These are phyloP conservation scores for Haliaeetus albicilla DNA, from an alignment of 2,797 vertebrate genomes.

Conservation along the genomic window DNA sequence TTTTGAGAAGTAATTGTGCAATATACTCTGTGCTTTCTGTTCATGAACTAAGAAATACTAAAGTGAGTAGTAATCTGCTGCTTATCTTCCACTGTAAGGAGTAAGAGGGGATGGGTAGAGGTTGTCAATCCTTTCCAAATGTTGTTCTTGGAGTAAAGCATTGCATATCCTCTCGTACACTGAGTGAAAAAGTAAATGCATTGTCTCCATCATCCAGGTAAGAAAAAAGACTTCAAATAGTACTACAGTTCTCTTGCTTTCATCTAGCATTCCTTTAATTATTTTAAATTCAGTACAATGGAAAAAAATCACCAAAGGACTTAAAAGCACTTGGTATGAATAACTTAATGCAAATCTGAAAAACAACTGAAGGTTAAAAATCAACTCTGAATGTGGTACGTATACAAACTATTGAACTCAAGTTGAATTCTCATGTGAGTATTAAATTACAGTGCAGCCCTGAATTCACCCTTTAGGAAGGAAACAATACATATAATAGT, in stretches of 20 bases:
- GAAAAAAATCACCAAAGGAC: background rate
- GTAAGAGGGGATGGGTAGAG: background rate
- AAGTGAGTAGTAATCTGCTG: background rate
- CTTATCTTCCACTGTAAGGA: background rate
- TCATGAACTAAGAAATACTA: background rate
- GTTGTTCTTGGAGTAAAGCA: background rate
- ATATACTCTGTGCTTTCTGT: background rate
- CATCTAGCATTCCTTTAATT: background rate
- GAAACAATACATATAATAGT: constrained; percentile 65
- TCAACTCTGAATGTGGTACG: background rate
- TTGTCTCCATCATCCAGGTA: background rate
- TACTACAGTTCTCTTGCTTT: background rate
- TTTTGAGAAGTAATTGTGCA: background rate
- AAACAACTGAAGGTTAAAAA: constrained; percentile 18
- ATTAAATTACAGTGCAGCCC: constrained; percentile 71
- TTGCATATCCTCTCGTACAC: background rate
- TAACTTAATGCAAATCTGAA: constrained; percentile 41
- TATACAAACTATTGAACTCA: constrained; percentile 42
- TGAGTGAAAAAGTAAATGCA: background rate
- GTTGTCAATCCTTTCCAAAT: background rate
- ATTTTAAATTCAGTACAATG: background rate
- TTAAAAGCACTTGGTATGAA: constrained; percentile 25
- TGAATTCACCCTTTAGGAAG: constrained; percentile 63
- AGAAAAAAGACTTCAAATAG: background rate
- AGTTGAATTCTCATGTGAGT: constrained; percentile 57